Percentiles rank a stretch among this genome's conserved stretches.
phyloP scores from a whole-genome alignment of 2,888 invertebrate species.

The Lamproptera curius region DNA sequence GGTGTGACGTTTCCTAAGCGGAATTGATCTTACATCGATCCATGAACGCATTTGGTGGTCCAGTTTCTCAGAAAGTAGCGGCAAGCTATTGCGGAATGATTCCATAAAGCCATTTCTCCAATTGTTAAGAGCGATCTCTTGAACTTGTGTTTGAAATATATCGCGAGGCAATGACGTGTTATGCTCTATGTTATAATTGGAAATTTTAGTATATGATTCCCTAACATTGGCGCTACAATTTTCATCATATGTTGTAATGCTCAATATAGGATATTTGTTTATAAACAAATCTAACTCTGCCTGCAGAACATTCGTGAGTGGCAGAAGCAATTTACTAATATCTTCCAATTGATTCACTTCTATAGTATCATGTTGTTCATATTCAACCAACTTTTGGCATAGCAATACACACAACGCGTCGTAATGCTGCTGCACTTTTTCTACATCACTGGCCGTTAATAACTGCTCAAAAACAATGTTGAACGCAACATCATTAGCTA shows the following conservation, averaged over 20 bases:
- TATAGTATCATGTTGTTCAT: slow-evolving; percentile 43
- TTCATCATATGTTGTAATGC: neutral
- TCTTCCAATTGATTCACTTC: slow-evolving; percentile 54
- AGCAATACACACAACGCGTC: slow-evolving; percentile 38
- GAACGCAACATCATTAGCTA: slow-evolving; percentile 48
- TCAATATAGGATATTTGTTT: slow-evolving; percentile 45
- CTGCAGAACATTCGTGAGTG: slow-evolving; percentile 44
- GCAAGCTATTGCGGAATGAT: slow-evolving; percentile 48
- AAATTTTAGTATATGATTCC: slow-evolving; percentile 23
- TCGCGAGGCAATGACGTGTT: slow-evolving; percentile 36
- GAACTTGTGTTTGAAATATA: slow-evolving; percentile 51
- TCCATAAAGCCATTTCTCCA: slow-evolving; percentile 63
- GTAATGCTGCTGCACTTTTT: slow-evolving; percentile 46
- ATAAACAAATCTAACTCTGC: slow-evolving; percentile 55
- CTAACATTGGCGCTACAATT: slow-evolving; percentile 20
- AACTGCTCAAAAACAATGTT: slow-evolving; percentile 55
- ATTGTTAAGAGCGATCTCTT: slow-evolving; percentile 46
- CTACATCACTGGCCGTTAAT: slow-evolving; percentile 41
- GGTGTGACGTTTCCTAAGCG: slow-evolving; percentile 50
- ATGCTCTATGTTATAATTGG: slow-evolving; percentile 16
- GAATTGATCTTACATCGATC: slow-evolving; percentile 46
- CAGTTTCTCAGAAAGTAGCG: slow-evolving; percentile 46
- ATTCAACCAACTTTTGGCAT: slow-evolving; percentile 42
- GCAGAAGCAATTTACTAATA: slow-evolving; percentile 43
- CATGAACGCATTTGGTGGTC: slow-evolving; percentile 46